Evolutionary conservation across 1,140 invertebrate genomes (phyloP), one percentile per base, ranked within the genome.

Genomic region (Bilobella aurantiaca): DNA sequence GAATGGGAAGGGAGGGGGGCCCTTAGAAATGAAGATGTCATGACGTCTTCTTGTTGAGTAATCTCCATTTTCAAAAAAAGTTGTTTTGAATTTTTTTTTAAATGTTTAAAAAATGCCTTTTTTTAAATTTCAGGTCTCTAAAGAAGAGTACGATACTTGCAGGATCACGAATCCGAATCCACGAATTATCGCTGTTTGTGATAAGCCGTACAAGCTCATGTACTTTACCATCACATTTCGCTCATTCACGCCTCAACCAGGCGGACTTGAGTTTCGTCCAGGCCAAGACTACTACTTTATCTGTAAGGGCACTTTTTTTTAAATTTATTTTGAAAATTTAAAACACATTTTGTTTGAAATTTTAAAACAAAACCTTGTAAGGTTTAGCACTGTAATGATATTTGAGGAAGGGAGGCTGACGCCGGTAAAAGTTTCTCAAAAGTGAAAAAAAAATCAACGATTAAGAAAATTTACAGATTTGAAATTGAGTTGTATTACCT

Each of bases 221-320:
- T 95, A 92, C 81, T 94, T 95, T 82, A 95, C 93, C 62, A 94
- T 96, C 77, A 95, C 93, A 68, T 96, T 96, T 82, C 84, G 93
- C 78, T 91, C 92, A 75, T 96, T 95, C 79, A 94, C 91, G 73
- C 93, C 93, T 37, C 91, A 94, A 80, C 92, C 93, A 62, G 91
- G 91, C 71, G 93, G 92, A 59, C 81, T 95, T 73, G 93, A 96
- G 79, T 96, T 96, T 80, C 84, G 89, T 73, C 91, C 93, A 68
- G 92, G 93, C 65, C 90, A 92, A 76, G 91, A 95, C 78, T 96
- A 96, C 78, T 96, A 93, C 78, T 95, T 96, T 80, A 95, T 96
- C 79, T 93, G 90, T 82, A 82, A 85, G 85, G n/a, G n/a, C n/a
- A n/a, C n/a, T n/a, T n/a, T n/a, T n/a, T n/a, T n/a, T n/a, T n/a